phyloP scores from a whole-genome alignment of 1,140 invertebrate species.

The Bombus confusus region DNA sequence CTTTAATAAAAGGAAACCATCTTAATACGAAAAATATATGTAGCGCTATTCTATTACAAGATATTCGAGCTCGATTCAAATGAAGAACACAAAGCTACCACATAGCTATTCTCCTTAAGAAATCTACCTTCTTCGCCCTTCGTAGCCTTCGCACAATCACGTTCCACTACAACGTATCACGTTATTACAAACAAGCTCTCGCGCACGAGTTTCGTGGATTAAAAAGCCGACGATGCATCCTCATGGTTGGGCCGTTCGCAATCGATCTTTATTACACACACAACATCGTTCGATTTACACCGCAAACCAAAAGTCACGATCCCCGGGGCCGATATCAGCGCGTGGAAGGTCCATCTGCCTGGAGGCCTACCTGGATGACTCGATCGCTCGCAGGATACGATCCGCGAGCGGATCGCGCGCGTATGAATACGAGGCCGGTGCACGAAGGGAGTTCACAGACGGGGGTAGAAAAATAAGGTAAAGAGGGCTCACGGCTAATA shows the following conservation, averaged over 20 bases:
- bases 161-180: background rate
- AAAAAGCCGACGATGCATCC: background rate
- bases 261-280: constrained; percentile 60
- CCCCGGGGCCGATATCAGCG: constrained; percentile 50
- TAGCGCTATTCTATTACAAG: background rate
- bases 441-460: background rate
- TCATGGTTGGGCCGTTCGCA: constrained; percentile 20
- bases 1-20: background rate
- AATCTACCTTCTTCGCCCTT: background rate
- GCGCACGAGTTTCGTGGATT: background rate
- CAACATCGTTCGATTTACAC: constrained; percentile 59
- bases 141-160: background rate
- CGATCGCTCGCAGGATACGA: constrained; percentile 55
- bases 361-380: constrained; percentile 60
- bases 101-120: background rate
- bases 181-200: background rate
- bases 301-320: constrained; percentile 67
- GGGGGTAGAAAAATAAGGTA: constrained; percentile 69
- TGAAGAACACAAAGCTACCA: background rate
- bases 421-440: constrained; percentile 23
- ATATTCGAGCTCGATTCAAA: background rate
- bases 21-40: background rate
- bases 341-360: constrained; percentile 55
- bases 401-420: constrained; percentile 41
- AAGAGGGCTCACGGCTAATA: constrained; percentile 73